phyloP scores from a whole-genome alignment of 2,113 vertebrate species.

The Leptodactylus fuscus region DNA sequence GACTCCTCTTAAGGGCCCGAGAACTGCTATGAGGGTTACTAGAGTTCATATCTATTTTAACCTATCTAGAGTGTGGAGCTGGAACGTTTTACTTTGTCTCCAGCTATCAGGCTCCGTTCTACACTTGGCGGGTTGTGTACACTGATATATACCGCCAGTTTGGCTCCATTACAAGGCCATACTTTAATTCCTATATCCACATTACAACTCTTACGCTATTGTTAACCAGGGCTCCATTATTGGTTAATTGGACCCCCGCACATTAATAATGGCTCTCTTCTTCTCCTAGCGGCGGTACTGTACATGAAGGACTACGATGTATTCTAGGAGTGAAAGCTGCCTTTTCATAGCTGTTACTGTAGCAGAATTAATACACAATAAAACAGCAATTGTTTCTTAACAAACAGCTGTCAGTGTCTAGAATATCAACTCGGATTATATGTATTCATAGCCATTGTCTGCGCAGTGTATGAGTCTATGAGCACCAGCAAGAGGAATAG shows the following conservation, averaged over 20 bases:
- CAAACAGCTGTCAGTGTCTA: constrained; percentile 26
- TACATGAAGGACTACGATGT: not conserved
- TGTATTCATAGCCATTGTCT: constrained; percentile 1
- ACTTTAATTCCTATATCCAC: too few species aligned
- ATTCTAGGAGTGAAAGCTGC: too few species aligned
- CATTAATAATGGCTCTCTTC: not conserved
- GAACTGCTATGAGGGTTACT: constrained; percentile 8
- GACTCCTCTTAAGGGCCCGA: not conserved
- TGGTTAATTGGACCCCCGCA: not conserved
- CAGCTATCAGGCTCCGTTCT: not conserved
- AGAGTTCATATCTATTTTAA: not conserved
- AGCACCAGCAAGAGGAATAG: not conserved
- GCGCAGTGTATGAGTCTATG: not conserved
- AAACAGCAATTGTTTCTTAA: not conserved
- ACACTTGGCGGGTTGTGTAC: not conserved
- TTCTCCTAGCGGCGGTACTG: not conserved
- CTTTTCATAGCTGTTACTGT: not conserved
- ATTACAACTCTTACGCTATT: too few species aligned
- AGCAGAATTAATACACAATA: not conserved
- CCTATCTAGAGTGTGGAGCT: not conserved
- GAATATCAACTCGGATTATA: not conserved
- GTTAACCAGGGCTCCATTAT: not conserved
- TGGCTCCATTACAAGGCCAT: not conserved
- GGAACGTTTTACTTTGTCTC: not conserved
- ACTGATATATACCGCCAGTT: not conserved